Conservation (phyloP, 2,797 vertebrate species). For the Botia kubotai region DNA sequence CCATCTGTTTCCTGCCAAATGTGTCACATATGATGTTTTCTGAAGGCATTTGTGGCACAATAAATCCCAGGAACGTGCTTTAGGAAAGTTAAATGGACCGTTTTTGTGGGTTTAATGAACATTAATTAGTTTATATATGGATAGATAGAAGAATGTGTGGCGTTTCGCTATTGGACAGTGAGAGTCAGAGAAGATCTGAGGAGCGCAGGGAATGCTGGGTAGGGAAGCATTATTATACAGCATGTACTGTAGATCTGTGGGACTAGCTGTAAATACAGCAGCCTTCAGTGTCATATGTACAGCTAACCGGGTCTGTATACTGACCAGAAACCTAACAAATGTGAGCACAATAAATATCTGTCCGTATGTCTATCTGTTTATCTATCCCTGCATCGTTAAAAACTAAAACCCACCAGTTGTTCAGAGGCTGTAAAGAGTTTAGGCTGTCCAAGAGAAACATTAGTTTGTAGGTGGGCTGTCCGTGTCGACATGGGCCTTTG, state of each 20-base stretch:
- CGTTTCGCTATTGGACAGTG: too few relatives aligned
- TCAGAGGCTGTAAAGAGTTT: not conserved
- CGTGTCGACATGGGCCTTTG: slow-evolving; percentile 58
- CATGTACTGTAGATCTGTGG: slow-evolving; percentile 38
- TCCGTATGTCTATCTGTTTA: not conserved
- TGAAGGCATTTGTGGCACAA: too few relatives aligned
- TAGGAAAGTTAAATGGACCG: too few relatives aligned
- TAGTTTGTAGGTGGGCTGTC: slow-evolving; percentile 46
- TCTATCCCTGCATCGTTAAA: not conserved
- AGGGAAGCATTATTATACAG: slow-evolving; percentile 34
- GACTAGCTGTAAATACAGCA: slow-evolving; percentile 43
- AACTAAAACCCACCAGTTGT: slow-evolving; percentile 18
- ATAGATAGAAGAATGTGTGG: not conserved
- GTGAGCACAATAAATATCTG: not conserved
- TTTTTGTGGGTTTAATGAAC: too few relatives aligned
- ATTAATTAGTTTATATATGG: not conserved
- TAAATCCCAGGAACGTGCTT: too few relatives aligned
- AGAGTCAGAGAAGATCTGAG: not conserved
- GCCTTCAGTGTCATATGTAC: not conserved
- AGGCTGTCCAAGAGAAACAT: slow-evolving; percentile 22
- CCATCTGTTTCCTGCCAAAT: not conserved
- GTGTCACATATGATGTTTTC: not conserved
- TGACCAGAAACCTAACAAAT: slow-evolving; percentile 9
- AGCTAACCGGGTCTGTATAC: slow-evolving; percentile 25
- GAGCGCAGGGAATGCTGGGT: not conserved